phyloP scores from a whole-genome alignment of 2,888 invertebrate species.

The Exephanes ischioxanthus region DNA sequence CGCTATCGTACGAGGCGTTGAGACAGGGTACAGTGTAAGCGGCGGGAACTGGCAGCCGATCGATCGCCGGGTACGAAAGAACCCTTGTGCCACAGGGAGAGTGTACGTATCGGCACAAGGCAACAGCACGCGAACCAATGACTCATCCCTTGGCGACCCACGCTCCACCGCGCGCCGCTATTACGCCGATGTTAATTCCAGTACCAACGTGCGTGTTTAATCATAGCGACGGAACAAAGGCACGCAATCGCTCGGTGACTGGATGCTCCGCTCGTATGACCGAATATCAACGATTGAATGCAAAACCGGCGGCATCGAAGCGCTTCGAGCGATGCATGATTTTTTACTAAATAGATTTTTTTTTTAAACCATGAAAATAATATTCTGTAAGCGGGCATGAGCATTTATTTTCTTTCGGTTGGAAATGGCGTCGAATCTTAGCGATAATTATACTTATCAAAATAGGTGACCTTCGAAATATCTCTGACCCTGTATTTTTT shows the following conservation, averaged over 20 bases:
- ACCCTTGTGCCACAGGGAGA: slow-evolving; percentile 23
- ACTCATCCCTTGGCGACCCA: slow-evolving; percentile 56
- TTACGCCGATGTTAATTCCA: slow-evolving; percentile 20
- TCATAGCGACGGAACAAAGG: slow-evolving; percentile 22
- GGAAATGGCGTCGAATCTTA: neutral
- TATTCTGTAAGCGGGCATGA: no score
- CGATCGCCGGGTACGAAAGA: slow-evolving; percentile 17
- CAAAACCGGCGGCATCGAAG: no score
- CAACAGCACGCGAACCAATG: slow-evolving; percentile 45
- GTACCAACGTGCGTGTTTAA: slow-evolving; percentile 19
- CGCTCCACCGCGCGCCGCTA: slow-evolving; percentile 22
- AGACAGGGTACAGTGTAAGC: slow-evolving; percentile 8
- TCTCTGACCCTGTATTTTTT: neutral
- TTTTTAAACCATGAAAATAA: no score
- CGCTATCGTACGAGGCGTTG: neutral
- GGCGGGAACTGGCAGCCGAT: slow-evolving; percentile 4
- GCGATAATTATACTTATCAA: no score
- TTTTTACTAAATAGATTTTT: no score
- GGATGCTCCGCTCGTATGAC: neutral
- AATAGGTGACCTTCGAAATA: neutral
- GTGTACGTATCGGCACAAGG: neutral
- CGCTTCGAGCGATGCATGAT: no score
- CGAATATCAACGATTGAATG: no score
- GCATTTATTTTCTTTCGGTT: no score
- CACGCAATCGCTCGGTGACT: slow-evolving; percentile 3